phyloP scores from a whole-genome alignment of 2,888 invertebrate species.

The Antheraea yamamai region DNA sequence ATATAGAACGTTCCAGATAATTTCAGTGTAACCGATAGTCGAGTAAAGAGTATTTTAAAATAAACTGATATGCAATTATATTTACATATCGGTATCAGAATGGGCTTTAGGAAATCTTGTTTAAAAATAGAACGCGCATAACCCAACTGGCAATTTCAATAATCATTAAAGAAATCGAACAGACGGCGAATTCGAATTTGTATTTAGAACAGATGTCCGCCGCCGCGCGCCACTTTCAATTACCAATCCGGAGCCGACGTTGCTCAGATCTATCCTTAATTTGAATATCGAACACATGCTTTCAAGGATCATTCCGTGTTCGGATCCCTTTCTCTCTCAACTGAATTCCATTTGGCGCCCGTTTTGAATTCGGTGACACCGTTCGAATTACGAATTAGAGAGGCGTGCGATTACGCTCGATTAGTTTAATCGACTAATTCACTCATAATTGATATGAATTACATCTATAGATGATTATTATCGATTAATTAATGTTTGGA shows the following conservation, averaged over 20 bases:
- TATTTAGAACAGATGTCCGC: slow-evolving; percentile 63
- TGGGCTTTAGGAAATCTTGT: slow-evolving; percentile 49
- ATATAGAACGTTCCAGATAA: neutral
- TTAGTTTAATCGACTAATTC: slow-evolving; percentile 33
- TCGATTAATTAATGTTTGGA: slow-evolving; percentile 15
- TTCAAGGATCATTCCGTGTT: slow-evolving; percentile 38
- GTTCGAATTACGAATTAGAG: slow-evolving; percentile 52
- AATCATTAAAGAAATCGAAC: slow-evolving; percentile 67
- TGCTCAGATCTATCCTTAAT: slow-evolving; percentile 49
- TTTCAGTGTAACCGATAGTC: neutral
- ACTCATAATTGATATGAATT: slow-evolving; percentile 27
- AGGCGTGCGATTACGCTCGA: slow-evolving; percentile 29
- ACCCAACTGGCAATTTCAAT: slow-evolving; percentile 70
- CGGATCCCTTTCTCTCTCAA: slow-evolving; percentile 29
- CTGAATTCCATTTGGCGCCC: slow-evolving; percentile 7
- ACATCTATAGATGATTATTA: slow-evolving; percentile 9
- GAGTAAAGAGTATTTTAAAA: neutral
- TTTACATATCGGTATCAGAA: slow-evolving; percentile 9
- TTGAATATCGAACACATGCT: slow-evolving; percentile 35
- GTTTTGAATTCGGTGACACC: slow-evolving; percentile 33
- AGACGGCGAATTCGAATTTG: slow-evolving; percentile 58
- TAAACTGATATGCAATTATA: slow-evolving; percentile 5
- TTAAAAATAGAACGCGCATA: slow-evolving; percentile 65
- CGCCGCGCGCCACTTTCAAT: slow-evolving; percentile 54
- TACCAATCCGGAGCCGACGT: slow-evolving; percentile 54